Percentiles rank a stretch among this genome's conserved stretches.
Evolutionary conservation across 2,113 vertebrate species (phyloP).

Genomic region (Spea multiplicata): DNA sequence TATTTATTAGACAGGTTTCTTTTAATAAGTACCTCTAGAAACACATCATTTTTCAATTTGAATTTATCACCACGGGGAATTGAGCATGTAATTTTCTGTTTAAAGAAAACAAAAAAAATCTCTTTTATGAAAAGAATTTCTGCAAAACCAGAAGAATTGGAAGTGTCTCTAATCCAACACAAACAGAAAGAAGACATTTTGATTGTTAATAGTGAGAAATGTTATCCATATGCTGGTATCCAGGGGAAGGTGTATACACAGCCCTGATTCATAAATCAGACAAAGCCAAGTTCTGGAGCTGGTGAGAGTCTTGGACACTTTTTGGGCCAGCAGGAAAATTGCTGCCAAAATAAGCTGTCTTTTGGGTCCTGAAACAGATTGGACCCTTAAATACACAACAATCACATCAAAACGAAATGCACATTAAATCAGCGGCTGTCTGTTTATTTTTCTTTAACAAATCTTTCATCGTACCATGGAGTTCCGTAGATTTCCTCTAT

Average conservation of each 20-base stretch:
- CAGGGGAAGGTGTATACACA: constrained; percentile 37
- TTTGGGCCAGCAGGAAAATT: constrained; percentile 67
- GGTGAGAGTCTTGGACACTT: constrained; percentile 60
- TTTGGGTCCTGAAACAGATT: constrained; percentile 69
- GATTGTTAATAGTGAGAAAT: constrained; percentile 50
- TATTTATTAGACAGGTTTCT: neutral
- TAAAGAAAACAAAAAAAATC: neutral
- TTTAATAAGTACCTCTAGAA: constrained; percentile 14
- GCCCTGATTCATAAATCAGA: constrained; percentile 50
- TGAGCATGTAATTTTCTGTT: constrained; percentile 17
- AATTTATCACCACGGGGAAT: constrained; percentile 27
- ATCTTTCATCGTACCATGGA: neutral
- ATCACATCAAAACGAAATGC: neutral
- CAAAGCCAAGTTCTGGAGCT: constrained; percentile 57
- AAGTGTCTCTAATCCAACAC: constrained; percentile 31
- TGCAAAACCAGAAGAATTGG: constrained; percentile 35
- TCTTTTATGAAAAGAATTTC: constrained; percentile 10
- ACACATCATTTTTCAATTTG: constrained; percentile 1
- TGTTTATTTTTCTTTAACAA: neutral
- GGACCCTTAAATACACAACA: constrained; percentile 33
- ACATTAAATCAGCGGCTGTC: neutral
- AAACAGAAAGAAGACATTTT: constrained; percentile 45
- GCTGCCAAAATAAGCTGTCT: constrained; percentile 70
- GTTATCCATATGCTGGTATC: constrained; percentile 47
- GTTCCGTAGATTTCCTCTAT: too few relatives aligned